Evolutionary conservation across 1,140 invertebrate species (phyloP), one percentile per base, ranked within the genome.

Genomic region (Ditylenchus dipsaci): DNA sequence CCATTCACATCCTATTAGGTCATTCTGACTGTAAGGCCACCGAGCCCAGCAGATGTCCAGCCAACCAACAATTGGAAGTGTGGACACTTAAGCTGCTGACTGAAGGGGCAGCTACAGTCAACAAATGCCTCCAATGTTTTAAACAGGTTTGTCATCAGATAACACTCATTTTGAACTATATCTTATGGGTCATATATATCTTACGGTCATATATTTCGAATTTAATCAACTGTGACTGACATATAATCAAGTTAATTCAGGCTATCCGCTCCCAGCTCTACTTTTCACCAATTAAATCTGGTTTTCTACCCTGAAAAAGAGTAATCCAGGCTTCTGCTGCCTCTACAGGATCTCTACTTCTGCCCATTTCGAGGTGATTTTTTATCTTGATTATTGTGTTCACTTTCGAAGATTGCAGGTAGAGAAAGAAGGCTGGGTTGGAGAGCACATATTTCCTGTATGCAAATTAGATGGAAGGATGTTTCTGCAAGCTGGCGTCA

Each of bases 221-320:
- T n/a, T n/a, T n/a, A n/a, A n/a, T n/a, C n/a, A n/a, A n/a, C n/a
- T n/a, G n/a, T n/a, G 33, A 38, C 33, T 38, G 3, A 38, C 33
- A 38, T 3, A 5, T 38, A 38, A 38, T 11, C 33, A 38, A 38
- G 33, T 38, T 38, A 11, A 5, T 38, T 30, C 43, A 69, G 29
- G 69, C 69, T 19, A 19, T 71, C 17, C 69, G 69, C 45, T 71
- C 69, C n/a, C 69, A 71, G n/a, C 49, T 71, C 38, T 66, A 73
- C 53, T 71, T 71, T 33, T 71, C 69, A 45, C 69, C 69, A 29
- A 30, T 71, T 13, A 63, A 58, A 8, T 71, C 69, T 71, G 69
- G 69, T 45, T 73, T 3, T 30, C 63, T 13, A 63, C 60, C n/a
- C 30, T 33, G 0, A 27, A 69, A 27, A 15, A 70, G 1, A 65